phyloP scores from a whole-genome alignment of 92 coral and sea anemone species.

The Hydrozoanthus gracilis region DNA sequence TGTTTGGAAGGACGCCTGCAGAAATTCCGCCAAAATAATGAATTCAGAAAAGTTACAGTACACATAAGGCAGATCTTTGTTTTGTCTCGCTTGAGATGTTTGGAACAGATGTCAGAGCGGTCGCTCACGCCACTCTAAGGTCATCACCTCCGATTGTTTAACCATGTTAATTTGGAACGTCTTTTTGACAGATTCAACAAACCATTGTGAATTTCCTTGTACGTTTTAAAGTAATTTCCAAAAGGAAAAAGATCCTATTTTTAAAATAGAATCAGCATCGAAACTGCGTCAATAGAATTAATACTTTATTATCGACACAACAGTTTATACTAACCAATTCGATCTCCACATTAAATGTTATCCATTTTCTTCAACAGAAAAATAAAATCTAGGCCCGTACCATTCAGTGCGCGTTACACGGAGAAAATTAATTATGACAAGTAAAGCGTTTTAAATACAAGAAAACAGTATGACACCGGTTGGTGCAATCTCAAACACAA shows the following conservation, averaged over 20 bases:
- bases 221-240: background rate
- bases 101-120: background rate
- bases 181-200: slow-evolving; percentile 30
- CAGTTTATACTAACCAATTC: background rate
- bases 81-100: background rate
- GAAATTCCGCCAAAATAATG: too few relatives aligned
- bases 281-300: background rate
- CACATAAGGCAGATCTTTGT: background rate
- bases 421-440: background rate
- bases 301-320: background rate
- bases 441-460: background rate
- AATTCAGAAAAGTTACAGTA: too few relatives aligned
- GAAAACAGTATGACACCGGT: background rate
- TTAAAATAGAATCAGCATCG: background rate
- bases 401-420: background rate
- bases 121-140: slow-evolving; percentile 30
- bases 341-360: too few relatives aligned
- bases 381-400: background rate
- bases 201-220: slow-evolving; percentile 5
- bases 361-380: background rate
- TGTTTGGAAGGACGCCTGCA: too few relatives aligned
- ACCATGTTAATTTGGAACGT: slow-evolving; percentile 8
- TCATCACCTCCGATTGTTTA: slow-evolving; percentile 21
- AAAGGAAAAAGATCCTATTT: background rate
- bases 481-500: background rate